Percentiles rank a stretch among this genome's conserved stretches.
Evolutionary conservation across 2,797 vertebrate genomes (phyloP).

Genomic region (Okamejei kenojei): DNA sequence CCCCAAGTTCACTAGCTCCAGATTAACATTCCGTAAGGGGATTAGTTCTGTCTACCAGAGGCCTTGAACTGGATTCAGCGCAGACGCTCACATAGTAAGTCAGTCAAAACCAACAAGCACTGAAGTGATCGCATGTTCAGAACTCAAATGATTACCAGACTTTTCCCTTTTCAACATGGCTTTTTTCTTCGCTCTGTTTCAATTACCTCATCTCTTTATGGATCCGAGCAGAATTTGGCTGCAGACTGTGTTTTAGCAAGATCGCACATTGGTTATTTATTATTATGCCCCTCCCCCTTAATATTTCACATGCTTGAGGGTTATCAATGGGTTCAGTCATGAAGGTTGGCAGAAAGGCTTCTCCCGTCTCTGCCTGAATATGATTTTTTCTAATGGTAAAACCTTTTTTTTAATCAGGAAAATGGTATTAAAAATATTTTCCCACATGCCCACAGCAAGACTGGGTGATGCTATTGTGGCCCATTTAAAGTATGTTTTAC

Average conservation of each 20-base stretch:
- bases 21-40: neutral
- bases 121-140: neutral
- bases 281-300: slow-evolving; percentile 25
- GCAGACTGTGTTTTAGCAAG: neutral
- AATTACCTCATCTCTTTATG: slow-evolving; percentile 19
- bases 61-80: slow-evolving; percentile 11
- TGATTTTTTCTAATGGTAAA: neutral
- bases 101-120: neutral
- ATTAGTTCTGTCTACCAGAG: neutral
- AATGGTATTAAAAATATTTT: neutral
- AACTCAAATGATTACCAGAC: slow-evolving; percentile 20
- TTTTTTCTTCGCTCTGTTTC: neutral
- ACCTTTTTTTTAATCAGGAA: neutral
- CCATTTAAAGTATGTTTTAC: neutral
- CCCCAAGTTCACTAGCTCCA: slow-evolving; percentile 4
- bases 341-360: neutral
- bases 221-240: slow-evolving; percentile 23
- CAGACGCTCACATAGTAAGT: neutral
- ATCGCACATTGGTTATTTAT: slow-evolving; percentile 12
- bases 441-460: neutral
- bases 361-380: neutral
- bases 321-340: slow-evolving; percentile 28
- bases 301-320: slow-evolving; percentile 27
- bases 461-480: too few species aligned
- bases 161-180: slow-evolving; percentile 3